phyloP scores from a whole-genome alignment of 2,113 vertebrate species.

The Vidua chalybeata region DNA sequence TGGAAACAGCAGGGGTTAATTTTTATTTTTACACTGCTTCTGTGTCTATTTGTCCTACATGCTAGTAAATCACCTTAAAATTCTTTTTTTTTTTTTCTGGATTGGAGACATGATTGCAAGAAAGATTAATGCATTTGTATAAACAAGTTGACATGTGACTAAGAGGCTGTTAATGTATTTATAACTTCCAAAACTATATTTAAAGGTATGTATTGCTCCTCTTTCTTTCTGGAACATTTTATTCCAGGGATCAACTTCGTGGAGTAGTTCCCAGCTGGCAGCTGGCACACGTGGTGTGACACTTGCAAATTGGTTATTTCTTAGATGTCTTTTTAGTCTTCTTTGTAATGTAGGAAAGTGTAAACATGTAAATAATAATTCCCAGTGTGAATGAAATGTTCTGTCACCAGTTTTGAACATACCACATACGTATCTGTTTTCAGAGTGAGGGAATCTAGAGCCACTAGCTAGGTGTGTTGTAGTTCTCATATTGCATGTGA shows the following conservation, averaged over 20 bases:
- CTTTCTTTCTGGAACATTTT: constrained; percentile 18
- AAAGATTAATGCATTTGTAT: not conserved
- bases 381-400: not conserved
- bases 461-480: not conserved
- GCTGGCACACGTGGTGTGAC: not conserved
- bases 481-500: not conserved
- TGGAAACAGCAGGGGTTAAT: not conserved
- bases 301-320: not conserved
- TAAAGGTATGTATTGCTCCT: not conserved
- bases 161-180: constrained; percentile 9
- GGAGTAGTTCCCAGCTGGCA: not conserved
- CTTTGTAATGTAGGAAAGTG: not conserved
- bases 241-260: not conserved
- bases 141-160: not conserved
- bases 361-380: not conserved
- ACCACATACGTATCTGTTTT: accelerated
- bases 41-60: not conserved
- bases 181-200: constrained; percentile 1
- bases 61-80: not conserved
- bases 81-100: not conserved
- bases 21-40: not conserved
- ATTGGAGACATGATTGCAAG: not conserved
- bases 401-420: not conserved
- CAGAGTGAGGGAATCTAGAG: not conserved
- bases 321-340: not conserved